Conservation (phyloP, 2,888 invertebrate genomes). For the Drosophila neotestacea region DNA sequence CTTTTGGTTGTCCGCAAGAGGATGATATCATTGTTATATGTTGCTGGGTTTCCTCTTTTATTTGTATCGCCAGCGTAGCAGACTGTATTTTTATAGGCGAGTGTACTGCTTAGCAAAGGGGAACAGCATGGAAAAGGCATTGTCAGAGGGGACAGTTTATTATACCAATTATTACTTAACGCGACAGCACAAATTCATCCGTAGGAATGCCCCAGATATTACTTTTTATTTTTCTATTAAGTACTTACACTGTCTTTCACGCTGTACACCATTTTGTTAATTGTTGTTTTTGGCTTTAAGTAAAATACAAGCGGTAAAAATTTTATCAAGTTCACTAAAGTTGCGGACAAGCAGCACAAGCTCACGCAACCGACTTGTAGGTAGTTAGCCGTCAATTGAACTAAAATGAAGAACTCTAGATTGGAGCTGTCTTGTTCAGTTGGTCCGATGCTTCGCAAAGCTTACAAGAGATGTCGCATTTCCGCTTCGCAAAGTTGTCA, state of each 20-base stretch:
- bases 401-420: neutral
- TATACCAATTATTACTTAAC: conserved; percentile 47
- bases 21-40: conserved; percentile 65
- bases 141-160: conserved; percentile 10
- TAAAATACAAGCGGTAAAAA: conserved; percentile 57
- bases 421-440: too few relatives aligned
- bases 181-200: conserved; percentile 10
- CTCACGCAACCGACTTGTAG: conserved; percentile 56
- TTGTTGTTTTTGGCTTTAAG: conserved; percentile 26
- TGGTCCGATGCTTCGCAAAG: too few relatives aligned
- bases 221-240: neutral
- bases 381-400: conserved; percentile 26
- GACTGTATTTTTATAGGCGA: conserved; percentile 21
- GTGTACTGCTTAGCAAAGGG: conserved; percentile 45
- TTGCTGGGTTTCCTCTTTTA: conserved; percentile 51
- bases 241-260: conserved; percentile 82
- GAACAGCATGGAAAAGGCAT: conserved; percentile 9
- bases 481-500: too few relatives aligned
- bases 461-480: too few relatives aligned
- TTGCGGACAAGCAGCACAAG: conserved; percentile 37
- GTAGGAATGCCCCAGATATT: conserved; percentile 11
- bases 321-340: conserved; percentile 53
- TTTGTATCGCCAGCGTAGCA: conserved; percentile 26
- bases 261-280: conserved; percentile 81
- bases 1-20: conserved; percentile 34